Conservation (phyloP, 2,797 vertebrate species). For the Neosilurus hyrtlii region DNA sequence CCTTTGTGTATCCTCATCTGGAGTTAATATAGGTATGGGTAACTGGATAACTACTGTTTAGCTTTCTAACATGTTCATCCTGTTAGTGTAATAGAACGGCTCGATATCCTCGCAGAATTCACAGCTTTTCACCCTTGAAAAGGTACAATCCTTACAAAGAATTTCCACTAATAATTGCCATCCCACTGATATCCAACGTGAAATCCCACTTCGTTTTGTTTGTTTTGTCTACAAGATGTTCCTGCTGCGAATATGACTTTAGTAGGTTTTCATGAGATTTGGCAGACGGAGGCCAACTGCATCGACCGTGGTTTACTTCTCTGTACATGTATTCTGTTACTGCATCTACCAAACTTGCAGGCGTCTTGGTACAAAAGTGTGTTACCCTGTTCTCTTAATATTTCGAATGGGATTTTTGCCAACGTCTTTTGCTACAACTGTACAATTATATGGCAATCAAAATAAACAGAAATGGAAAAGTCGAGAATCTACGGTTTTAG, state of each 20-base stretch:
- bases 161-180: neutral
- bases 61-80: neutral
- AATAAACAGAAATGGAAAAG: conserved; percentile 39
- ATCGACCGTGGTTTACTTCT: conserved; percentile 19
- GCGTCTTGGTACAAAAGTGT: conserved; percentile 38
- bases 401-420: conserved; percentile 20
- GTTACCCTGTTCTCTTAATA: conserved; percentile 29
- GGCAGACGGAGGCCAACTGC: conserved; percentile 2
- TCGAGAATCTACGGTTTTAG: conserved; percentile 12
- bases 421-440: conserved; percentile 23
- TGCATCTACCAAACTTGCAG: conserved; percentile 22
- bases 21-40: conserved; percentile 12
- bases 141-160: neutral
- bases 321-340: conserved; percentile 26
- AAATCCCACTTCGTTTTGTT: neutral
- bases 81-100: conserved; percentile 16
- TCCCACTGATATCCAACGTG: conserved; percentile 11
- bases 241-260: neutral
- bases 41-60: conserved; percentile 30
- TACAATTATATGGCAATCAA: conserved; percentile 4
- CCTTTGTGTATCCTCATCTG: conserved; percentile 17
- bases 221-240: conserved; percentile 14
- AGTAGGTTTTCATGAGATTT: conserved; percentile 22
- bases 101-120: conserved; percentile 5
- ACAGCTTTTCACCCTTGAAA: conserved; percentile 16